Percentiles rank a stretch among this genome's conserved stretches.
Evolutionary conservation across 2,797 vertebrate genomes (phyloP).

Genomic region (Esox lucius): DNA sequence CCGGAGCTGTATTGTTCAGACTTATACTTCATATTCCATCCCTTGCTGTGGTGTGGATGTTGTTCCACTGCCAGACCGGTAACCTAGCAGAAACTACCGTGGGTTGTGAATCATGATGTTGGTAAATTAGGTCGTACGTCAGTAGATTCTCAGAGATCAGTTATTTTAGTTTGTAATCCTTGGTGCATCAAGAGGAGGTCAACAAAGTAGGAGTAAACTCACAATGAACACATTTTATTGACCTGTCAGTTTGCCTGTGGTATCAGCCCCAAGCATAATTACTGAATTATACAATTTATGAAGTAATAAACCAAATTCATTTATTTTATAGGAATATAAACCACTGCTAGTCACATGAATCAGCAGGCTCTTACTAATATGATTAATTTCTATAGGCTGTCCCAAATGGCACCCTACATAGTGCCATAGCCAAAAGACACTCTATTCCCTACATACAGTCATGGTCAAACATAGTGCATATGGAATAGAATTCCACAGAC

Average conservation of each 20-base stretch:
- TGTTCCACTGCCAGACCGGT: not conserved
- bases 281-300: conserved; percentile 27
- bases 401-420: not conserved
- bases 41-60: not conserved
- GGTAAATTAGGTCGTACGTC: not conserved
- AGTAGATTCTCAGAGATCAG: not conserved
- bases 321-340: conserved; percentile 36
- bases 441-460: not conserved
- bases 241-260: conserved; percentile 25
- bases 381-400: conserved; percentile 19
- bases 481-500: not conserved
- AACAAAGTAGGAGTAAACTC: not conserved
- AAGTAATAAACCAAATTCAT: conserved; percentile 30
- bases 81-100: not conserved
- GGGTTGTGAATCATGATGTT: not conserved
- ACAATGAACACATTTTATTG: conserved; percentile 9
- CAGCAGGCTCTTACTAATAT: conserved; percentile 28
- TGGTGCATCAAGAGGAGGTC: not conserved
- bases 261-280: conserved; percentile 33
- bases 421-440: no score
- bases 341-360: conserved; percentile 36
- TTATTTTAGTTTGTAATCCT: not conserved
- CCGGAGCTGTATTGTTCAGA: not conserved
- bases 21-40: not conserved
- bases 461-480: no score